phyloP scores from a whole-genome alignment of 2,113 vertebrate species.

The Smithornis capensis region DNA sequence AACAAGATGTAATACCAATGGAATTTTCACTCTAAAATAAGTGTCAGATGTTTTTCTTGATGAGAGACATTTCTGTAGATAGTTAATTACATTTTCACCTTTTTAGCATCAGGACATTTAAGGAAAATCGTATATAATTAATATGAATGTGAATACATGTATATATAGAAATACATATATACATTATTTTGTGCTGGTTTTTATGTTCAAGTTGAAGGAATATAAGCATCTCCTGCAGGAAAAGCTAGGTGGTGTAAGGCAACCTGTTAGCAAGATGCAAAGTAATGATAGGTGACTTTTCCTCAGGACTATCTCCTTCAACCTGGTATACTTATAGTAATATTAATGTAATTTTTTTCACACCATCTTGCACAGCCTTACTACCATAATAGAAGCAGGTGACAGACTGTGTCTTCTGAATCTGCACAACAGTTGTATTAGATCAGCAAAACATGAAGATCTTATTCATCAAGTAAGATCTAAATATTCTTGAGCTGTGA shows the following conservation, averaged over 20 bases:
- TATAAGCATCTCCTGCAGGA: not conserved
- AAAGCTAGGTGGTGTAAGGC: not conserved
- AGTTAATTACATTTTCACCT: not conserved
- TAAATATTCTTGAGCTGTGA: not conserved
- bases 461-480: not conserved
- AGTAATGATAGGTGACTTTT: not conserved
- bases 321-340: not conserved
- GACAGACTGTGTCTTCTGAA: not conserved
- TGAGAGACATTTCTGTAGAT: not conserved
- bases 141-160: too few species aligned
- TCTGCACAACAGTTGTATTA: not conserved
- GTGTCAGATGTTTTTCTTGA: not conserved
- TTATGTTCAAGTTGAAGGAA: not conserved
- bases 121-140: not conserved
- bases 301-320: not conserved
- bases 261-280: not conserved
- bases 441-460: conserved; percentile 31
- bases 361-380: not conserved
- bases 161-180: not conserved
- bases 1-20: not conserved
- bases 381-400: not conserved
- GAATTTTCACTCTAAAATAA: not conserved
- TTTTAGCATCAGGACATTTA: not conserved
- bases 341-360: not conserved
- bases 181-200: not conserved